Evolutionary conservation across 2,888 invertebrate genomes (phyloP), one percentile per base, ranked within the genome.

Genomic region (Ptychoptera albimana): DNA sequence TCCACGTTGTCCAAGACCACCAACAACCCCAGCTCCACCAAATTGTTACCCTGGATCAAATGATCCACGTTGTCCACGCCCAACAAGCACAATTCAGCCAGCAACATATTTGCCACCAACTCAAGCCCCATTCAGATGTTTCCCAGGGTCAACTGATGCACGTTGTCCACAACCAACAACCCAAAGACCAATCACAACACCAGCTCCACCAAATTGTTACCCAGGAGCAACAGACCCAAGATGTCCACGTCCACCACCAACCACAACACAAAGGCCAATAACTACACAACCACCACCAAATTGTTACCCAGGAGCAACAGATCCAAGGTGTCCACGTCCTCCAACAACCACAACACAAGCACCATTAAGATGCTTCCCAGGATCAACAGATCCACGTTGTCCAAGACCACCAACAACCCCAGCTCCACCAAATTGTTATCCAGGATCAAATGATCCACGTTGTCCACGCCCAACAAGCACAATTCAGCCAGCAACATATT

Each of bases 401-500:
- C 60, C 3, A 56, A 50, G 61, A 68, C 50, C 65, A 68, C 8
- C 67, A 59, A 54, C 68, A 58, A 50, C 45, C 58, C 60, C 10
- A 41, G 62, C 16, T 7, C 10, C 51, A 66, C 67, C 15, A 64
- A 67, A 49, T 63, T 70, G 47, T 66, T 69, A 45, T 47, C 62
- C 61, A 3, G 62, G 62, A 8, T 54, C 54, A 11, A 55, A 45
- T 1, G 61, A 63, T 42, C 55, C 57, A 1, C 48, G 60, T 14
- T 60, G 61, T 43, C 60, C 57, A 23, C 23, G 23, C 7, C 23
- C 23, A 23, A 3, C 23, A 23, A n/a, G n/a, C n/a, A n/a, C n/a
- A n/a, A n/a, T n/a, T n/a, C n/a, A n/a, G n/a, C n/a, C n/a, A n/a
- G n/a, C n/a, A n/a, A n/a, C n/a, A n/a, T n/a, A n/a, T n/a, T n/a